Percentiles rank a stretch among this genome's conserved stretches.
Evolutionary conservation across 2,797 vertebrate genomes (phyloP).

Genomic region (Intellagama lesueurii): DNA sequence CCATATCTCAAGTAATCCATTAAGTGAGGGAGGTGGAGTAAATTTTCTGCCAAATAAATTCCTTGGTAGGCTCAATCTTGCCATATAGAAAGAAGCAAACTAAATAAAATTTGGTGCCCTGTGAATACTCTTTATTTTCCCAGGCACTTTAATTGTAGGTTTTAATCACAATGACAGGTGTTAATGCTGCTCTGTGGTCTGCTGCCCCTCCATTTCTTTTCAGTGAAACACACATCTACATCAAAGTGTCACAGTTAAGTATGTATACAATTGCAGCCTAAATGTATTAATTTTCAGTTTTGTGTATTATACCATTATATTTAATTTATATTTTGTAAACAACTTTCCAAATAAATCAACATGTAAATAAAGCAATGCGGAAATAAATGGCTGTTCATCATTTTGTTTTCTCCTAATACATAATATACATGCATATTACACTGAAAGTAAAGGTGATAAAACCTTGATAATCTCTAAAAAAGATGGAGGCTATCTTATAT

Average conservation of each 20-base stretch:
- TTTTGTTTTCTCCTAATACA: neutral
- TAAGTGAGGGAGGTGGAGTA: neutral
- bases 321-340: neutral
- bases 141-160: neutral
- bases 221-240: neutral
- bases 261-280: neutral
- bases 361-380: neutral
- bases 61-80: neutral
- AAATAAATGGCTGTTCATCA: neutral
- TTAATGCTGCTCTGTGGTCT: neutral
- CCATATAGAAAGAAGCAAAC: neutral
- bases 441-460: neutral
- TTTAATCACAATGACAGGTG: neutral
- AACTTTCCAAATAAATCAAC: neutral
- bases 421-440: neutral
- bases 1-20: neutral
- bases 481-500: neutral
- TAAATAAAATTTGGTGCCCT: no score
- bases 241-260: neutral
- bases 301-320: neutral
- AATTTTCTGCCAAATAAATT: neutral
- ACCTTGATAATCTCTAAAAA: neutral
- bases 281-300: neutral
- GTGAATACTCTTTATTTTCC: neutral
- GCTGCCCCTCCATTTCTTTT: neutral